phyloP scores from a whole-genome alignment of 2,113 vertebrate genomes.

The Calyptomena viridis region DNA sequence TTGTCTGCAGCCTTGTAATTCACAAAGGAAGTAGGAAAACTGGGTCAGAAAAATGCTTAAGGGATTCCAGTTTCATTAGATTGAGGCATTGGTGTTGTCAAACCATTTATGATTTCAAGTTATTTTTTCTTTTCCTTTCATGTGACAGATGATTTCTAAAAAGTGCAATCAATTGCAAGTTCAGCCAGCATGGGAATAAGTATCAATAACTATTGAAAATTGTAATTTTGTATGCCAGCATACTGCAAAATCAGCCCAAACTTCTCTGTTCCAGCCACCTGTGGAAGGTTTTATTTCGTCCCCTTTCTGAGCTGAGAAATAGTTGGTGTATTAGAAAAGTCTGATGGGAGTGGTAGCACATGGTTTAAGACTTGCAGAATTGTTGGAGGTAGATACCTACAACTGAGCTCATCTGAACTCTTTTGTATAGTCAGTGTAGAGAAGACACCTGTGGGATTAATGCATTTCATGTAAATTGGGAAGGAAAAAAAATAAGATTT shows the following conservation, averaged over 20 bases:
- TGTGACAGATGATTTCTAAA: not conserved
- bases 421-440: not conserved
- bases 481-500: not conserved
- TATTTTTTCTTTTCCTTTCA: not conserved
- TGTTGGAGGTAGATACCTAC: not conserved
- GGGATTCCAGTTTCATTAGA: not conserved
- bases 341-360: not conserved
- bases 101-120: not conserved
- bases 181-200: not conserved
- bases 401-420: not conserved
- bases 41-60: slow-evolving; percentile 5
- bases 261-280: not conserved
- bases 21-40: not conserved
- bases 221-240: accelerated
- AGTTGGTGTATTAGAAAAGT: not conserved
- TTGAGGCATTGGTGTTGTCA: not conserved
- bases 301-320: not conserved
- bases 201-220: not conserved
- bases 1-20: not conserved
- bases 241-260: not conserved
- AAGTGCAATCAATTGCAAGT: not conserved
- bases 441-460: not conserved
- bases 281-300: not conserved
- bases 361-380: not conserved
- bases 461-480: not conserved